Base-by-base conservation (phyloP, 2,888 invertebrate species). In the Cosmia pyralina region DNA sequence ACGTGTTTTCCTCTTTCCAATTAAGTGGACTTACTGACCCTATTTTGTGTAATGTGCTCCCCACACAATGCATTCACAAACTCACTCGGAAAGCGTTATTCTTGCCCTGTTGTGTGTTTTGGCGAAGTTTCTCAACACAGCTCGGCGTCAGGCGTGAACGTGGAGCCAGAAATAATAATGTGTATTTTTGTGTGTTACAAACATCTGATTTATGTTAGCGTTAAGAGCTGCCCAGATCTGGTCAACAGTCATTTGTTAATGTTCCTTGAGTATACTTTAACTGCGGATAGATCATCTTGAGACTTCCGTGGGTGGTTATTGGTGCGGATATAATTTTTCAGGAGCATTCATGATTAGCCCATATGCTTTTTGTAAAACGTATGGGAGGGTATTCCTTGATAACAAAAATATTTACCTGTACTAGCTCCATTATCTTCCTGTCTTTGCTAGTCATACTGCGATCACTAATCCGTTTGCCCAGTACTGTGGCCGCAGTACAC, bases 151-250 rank as follows among this genome's bases (percentile, higher is more conserved):
- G 63, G 22, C 22, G 69, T 60, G 70, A 59, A 72, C 50, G 73
- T 38, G 59, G 62, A 41, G 70, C 75, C 73, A 82, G 72, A 67
- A 85, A 83, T 85, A 85, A 79, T 79, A 82, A 38, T n/a, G 62
- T 65, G 58, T 77, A 82, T 83, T 81, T 77, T 81, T 70, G 34
- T 67, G 28, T 50, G 64, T 73, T 73, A 55, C 69, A 62, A 73
- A 67, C 79, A 73, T 73, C 75, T 79, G 83, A 83, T 82, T 83
- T 82, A 85, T 83, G 69, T 79, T 55, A 55, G 68, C 65, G 72
- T 50, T 71, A 77, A 59, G 70, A 81, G 74, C 63, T 59, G 52
- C 28, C 62, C 66, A 65, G 82, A 46, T 65, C 60, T 81, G 73
- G 60, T 69, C 72, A 84, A 73, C 65, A 77, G 62, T 66, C 69